Conservation (phyloP, 64 coral and sea anemone species). For the Stichodactyla helianthus region DNA sequence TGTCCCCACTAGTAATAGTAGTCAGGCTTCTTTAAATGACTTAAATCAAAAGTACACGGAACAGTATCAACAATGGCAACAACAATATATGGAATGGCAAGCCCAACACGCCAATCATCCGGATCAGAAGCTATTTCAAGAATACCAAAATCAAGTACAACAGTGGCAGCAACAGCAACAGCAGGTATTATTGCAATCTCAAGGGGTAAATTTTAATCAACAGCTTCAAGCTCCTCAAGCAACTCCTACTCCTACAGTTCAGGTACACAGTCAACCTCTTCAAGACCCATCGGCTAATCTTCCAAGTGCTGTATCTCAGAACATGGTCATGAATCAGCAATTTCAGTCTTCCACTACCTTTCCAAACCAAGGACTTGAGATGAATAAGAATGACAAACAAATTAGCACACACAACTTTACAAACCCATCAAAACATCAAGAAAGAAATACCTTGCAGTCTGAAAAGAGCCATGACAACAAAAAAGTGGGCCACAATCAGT, state of each 20-base stretch:
- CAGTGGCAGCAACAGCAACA: slow-evolving; percentile 61
- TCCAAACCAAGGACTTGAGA: not conserved
- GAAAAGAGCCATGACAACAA: slow-evolving; percentile 14
- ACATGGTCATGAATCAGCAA: not conserved
- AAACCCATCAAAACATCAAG: not conserved
- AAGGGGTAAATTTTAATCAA: not conserved
- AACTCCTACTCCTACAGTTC: not conserved
- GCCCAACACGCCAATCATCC: slow-evolving; percentile 87
- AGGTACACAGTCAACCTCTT: not conserved
- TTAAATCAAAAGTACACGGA: slow-evolving; percentile 68
- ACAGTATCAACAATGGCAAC: slow-evolving; percentile 65
- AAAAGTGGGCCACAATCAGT: not conserved
- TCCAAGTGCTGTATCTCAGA: not conserved
- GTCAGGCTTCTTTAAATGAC: slow-evolving; percentile 24
- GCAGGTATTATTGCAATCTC: slow-evolving; percentile 46
- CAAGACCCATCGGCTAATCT: not conserved
- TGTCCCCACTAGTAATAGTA: not conserved
- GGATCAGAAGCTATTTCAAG: slow-evolving; percentile 87
- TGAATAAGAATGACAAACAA: not conserved
- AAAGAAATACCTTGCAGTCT: not conserved
- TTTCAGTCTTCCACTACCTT: not conserved
- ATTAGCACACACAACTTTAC: not conserved
- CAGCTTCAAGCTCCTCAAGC: not conserved
- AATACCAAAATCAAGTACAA: slow-evolving; percentile 78
- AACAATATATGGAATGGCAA: slow-evolving; percentile 82